phyloP scores from a whole-genome alignment of 2,797 vertebrate genomes.

The Crax fasciolata region DNA sequence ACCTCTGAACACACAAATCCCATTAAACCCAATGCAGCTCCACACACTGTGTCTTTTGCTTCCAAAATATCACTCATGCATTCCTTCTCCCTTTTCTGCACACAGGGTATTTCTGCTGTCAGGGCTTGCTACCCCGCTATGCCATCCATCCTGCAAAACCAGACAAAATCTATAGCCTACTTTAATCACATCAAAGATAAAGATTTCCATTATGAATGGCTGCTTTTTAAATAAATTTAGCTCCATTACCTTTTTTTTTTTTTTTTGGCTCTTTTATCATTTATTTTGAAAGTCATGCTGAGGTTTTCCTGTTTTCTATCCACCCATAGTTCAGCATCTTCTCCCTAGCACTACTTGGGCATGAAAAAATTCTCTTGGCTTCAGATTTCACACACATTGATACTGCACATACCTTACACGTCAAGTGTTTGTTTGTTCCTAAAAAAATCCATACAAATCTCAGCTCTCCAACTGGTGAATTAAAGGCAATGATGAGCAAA shows the following conservation, averaged over 20 bases:
- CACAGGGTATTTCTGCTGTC: not conserved
- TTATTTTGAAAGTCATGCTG: not conserved
- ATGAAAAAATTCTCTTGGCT: not conserved
- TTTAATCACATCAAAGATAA: not conserved
- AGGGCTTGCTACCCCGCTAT: not conserved
- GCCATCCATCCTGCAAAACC: not conserved
- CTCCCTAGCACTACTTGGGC: not conserved
- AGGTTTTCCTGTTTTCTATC: not conserved
- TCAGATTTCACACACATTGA: not conserved
- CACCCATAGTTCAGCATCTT: rapidly evolving
- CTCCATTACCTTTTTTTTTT: not conserved
- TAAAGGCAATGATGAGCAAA: slow-evolving; percentile 23
- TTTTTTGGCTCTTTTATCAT: not conserved
- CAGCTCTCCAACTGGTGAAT: not conserved
- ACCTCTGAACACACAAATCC: not conserved
- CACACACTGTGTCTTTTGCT: not conserved
- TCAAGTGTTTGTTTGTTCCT: not conserved
- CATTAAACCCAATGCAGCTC: not conserved
- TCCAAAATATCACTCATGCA: not conserved
- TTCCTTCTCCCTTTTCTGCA: not conserved
- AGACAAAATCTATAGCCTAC: not conserved
- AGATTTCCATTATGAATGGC: not conserved
- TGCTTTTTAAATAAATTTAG: not conserved
- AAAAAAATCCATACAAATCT: not conserved
- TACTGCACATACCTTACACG: not conserved